Evolutionary conservation across 2,888 invertebrate species (phyloP).

Genomic region (Andrena chrysosceles): DNA sequence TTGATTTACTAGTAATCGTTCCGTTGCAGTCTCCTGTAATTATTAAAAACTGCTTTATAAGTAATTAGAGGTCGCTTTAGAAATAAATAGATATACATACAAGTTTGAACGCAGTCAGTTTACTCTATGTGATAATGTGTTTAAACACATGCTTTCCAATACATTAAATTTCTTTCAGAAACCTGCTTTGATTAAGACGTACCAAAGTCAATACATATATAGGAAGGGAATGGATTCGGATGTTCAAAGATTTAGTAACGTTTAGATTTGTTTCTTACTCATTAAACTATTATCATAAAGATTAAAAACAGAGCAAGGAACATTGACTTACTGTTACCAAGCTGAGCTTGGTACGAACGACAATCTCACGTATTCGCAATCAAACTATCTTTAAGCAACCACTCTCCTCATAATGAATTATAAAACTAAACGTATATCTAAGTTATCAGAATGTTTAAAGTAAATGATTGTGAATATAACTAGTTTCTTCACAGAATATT

Average conservation of each 20-base stretch:
- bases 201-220: constrained; percentile 48
- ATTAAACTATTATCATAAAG: constrained; percentile 20
- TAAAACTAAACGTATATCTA: constrained; percentile 19
- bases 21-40: constrained; percentile 25
- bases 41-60: constrained; percentile 39
- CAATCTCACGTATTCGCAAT: constrained; percentile 59
- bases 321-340: constrained; percentile 34
- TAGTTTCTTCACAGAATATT: constrained; percentile 57
- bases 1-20: constrained; percentile 36
- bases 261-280: constrained; percentile 42
- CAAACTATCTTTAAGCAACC: constrained; percentile 38
- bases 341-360: constrained; percentile 28
- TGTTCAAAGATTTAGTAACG: constrained; percentile 32
- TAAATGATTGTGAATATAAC: constrained; percentile 57
- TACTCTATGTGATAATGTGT: constrained; percentile 42
- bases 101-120: constrained; percentile 32
- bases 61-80: constrained; percentile 21
- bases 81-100: constrained; percentile 37
- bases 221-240: constrained; percentile 42
- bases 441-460: constrained; percentile 35
- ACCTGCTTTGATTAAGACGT: constrained; percentile 67
- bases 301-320: constrained; percentile 40
- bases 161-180: constrained; percentile 68
- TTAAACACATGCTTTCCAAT: constrained; percentile 47
- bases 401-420: constrained; percentile 21